Evolutionary conservation across 2,797 vertebrate genomes (phyloP), one percentile per base, ranked within the genome.

Genomic region (Myripristis murdjan): DNA sequence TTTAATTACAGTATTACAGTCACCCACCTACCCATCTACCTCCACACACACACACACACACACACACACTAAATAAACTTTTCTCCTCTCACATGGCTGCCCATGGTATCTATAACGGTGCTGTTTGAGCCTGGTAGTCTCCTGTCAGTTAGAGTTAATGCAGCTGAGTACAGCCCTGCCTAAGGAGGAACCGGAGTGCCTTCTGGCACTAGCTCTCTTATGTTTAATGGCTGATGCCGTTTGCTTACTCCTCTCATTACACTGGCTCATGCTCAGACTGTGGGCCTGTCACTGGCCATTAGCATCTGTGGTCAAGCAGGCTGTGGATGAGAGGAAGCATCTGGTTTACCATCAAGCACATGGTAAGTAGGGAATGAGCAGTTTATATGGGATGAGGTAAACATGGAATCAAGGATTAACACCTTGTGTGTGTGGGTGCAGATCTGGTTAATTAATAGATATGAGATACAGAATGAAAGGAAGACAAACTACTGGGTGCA

Each of bases 221-320:
- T 76, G 78, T 81, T 90, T 90, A 90, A 91, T 89, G 78, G 88
- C 70, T 87, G 77, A 89, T 86, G 87, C 83, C 59, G 64, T 90
- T 91, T 89, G 84, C 89, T 90, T 87, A 90, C 82, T 89, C 83
- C 87, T 90, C 86, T 90, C 84, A 90, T 90, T 91, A 88, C 80
- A 86, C 79, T 57, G 77, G 75, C 82, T 86, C 84, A 78, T 89
- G 89, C 89, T 91, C 83, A 80, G 83, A 89, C 84, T 85, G 75
- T 59, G 64, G 61, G 80, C 79, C 83, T 89, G 88, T 87, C 90
- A 77, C 67, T 79, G 76, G 77, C 80, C 87, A 87, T 92, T 91
- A 92, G 82, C 74, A 80, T 90, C 87, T 70, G 73, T 84, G 82
- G 88, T 90, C 88, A 91, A 86, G 80, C 60, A 65, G 68, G 81